These are phyloP conservation scores for Corbicula japonica DNA, from an alignment of 2,888 invertebrate species.

Conservation along the genomic window DNA sequence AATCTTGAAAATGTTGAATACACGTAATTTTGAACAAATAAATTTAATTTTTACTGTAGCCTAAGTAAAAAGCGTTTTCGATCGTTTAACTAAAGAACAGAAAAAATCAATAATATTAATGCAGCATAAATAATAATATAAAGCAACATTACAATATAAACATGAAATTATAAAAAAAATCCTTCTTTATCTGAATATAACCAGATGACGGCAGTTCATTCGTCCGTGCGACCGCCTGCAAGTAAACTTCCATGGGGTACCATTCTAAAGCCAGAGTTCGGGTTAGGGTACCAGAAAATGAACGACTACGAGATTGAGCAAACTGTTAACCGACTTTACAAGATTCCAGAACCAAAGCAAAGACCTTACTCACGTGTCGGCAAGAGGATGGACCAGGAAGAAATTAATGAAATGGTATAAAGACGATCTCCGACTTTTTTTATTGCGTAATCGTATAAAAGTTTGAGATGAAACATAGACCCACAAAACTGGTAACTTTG, in stretches of 20 bases:
- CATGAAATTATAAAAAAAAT: too few species aligned
- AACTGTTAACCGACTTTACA: constrained; percentile 80
- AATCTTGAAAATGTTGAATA: too few species aligned
- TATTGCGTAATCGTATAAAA: neutral
- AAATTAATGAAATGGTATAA: constrained; percentile 76
- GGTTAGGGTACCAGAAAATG: constrained; percentile 85
- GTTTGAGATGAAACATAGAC: too few species aligned
- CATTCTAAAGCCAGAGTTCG: constrained; percentile 85
- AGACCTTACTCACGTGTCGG: constrained; percentile 64
- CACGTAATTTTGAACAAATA: too few species aligned
- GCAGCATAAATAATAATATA: too few species aligned
- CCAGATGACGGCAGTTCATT: constrained; percentile 80
- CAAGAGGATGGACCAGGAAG: constrained; percentile 69
- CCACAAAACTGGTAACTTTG: too few species aligned
- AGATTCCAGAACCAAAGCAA: constrained; percentile 67
- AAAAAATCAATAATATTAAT: too few species aligned
- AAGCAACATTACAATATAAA: too few species aligned
- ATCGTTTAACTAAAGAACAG: too few species aligned
- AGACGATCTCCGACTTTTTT: neutral
- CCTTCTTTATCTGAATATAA: too few species aligned
- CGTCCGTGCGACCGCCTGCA: constrained; percentile 83
- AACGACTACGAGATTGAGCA: constrained; percentile 84
- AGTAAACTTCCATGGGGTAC: constrained; percentile 85
- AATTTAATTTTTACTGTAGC: too few species aligned
- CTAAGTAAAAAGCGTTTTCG: too few species aligned